Conservation (phyloP, 2,797 vertebrate genomes). For the Eupleurogrammus muticus region DNA sequence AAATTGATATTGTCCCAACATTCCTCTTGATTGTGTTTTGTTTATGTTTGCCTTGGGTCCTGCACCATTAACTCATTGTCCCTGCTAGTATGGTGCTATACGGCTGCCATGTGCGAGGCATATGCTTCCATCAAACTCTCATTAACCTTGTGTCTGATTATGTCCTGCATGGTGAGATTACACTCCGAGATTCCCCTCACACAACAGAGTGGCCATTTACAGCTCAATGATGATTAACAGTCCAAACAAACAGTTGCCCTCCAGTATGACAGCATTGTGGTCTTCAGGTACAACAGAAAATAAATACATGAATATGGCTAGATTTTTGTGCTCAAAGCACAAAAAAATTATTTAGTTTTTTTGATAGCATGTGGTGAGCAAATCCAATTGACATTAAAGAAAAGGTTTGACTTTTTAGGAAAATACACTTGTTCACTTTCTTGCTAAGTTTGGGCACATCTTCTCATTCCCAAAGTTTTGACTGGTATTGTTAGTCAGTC, state of each 20-base stretch:
- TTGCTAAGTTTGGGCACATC: background rate
- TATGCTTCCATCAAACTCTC: constrained; percentile 85
- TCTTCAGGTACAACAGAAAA: constrained; percentile 43
- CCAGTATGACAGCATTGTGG: constrained; percentile 41
- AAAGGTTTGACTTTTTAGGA: background rate
- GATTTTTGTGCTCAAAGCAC: constrained; percentile 3
- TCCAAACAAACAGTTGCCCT: constrained; percentile 74
- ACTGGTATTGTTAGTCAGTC: too few species aligned
- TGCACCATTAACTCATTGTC: constrained; percentile 77
- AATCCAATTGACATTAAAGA: background rate
- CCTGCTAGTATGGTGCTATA: constrained; percentile 69
- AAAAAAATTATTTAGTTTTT: too few species aligned
- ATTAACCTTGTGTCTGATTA: constrained; percentile 86
- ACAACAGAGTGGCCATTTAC: constrained; percentile 74
- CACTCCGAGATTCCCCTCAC: constrained; percentile 68
- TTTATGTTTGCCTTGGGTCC: constrained; percentile 77
- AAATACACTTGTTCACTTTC: background rate
- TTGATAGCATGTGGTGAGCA: background rate
- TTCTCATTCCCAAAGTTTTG: too few species aligned
- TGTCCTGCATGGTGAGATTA: constrained; percentile 73
- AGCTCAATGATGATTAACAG: constrained; percentile 77
- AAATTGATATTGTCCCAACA: constrained; percentile 64
- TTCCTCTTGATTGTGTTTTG: constrained; percentile 75
- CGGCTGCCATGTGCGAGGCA: constrained; percentile 68
- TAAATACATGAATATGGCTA: background rate